Base-by-base conservation (phyloP, 2,113 vertebrate species). In the Oplegnathus fasciatus region DNA sequence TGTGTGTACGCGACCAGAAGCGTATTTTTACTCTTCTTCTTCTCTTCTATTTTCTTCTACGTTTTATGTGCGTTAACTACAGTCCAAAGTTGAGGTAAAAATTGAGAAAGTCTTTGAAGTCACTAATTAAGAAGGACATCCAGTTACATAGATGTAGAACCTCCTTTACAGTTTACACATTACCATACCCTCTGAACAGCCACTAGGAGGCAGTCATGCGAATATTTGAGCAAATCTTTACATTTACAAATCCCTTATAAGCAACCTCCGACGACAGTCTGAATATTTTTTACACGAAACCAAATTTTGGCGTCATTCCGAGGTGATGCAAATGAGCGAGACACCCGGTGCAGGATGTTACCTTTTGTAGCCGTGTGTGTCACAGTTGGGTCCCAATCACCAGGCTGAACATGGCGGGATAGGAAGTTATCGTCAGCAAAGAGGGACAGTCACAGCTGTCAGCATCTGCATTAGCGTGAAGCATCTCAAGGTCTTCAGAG, bases 401-500 rank as follows among this genome's bases (percentile, higher is more conserved):
- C 67, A 46, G n/a, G 76, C 34, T 15, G 48, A 66, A 44, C 22
- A 3, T 2, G 54, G 20, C 18, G 54, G 44, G 40, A 82, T 2
- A 69, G 57, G 34, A 69, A 8, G 58, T 71, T n/a, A 20, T 78
- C 77, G n/a, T 80, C 80, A 26, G 58, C 82, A 75, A 57, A 84
- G 62, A 64, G 54, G 78, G 70, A 57, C 15, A n/a, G 72, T 65
- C 81, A 73, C 65, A 83, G 79, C 79, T 84, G 81, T 88, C 60
- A 78, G 83, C 50, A 32, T 84, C 79, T 87, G 86, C 80, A 76
- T 80, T 44, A 81, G 66, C 14, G 24, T 61, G 78, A 62, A 37
- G 71, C 82, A 58, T 77, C 80, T 82, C 67, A 57, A 79, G 88
- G 86, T 85, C 87, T 71, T 84, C 57, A 78, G 80, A 77, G 84